These are phyloP conservation scores for Leguminivora glycinivorella DNA, from an alignment of 1,140 invertebrate species.

Conservation along the genomic window DNA sequence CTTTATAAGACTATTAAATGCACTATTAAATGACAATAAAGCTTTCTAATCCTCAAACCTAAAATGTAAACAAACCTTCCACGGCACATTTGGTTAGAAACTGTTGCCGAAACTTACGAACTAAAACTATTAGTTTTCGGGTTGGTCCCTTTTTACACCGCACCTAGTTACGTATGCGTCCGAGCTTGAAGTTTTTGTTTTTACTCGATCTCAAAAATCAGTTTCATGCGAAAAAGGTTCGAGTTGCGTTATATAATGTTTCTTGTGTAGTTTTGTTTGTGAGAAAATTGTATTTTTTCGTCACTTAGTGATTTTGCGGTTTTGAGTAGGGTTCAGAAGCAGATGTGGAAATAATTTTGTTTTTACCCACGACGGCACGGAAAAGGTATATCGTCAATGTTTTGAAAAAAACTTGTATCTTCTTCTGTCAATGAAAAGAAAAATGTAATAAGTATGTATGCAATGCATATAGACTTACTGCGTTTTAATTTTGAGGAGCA, in stretches of 20 bases:
- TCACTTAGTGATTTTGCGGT: background rate
- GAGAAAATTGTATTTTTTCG: background rate
- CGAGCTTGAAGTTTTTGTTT: slow-evolving; percentile 1
- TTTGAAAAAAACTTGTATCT: no score
- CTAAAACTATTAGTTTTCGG: slow-evolving; percentile 25
- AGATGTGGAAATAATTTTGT: no score
- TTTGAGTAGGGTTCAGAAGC: no score
- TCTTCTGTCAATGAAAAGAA: no score
- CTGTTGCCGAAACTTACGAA: slow-evolving; percentile 5
- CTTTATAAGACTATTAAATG: no score
- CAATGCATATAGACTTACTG: no score
- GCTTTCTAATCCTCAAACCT: background rate
- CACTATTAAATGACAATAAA: no score
- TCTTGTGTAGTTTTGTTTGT: background rate
- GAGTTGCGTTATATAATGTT: background rate
- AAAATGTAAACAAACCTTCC: background rate
- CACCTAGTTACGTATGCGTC: background rate
- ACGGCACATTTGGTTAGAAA: no score
- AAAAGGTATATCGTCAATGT: no score
- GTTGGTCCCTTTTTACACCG: slow-evolving; percentile 9
- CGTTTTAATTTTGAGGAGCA: no score
- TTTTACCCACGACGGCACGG: no score
- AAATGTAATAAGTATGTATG: no score
- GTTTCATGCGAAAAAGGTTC: slow-evolving; percentile 25
- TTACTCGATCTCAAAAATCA: slow-evolving; percentile 17